Evolutionary conservation across 2,888 invertebrate genomes (phyloP).

Genomic region (Eilema griseolum): DNA sequence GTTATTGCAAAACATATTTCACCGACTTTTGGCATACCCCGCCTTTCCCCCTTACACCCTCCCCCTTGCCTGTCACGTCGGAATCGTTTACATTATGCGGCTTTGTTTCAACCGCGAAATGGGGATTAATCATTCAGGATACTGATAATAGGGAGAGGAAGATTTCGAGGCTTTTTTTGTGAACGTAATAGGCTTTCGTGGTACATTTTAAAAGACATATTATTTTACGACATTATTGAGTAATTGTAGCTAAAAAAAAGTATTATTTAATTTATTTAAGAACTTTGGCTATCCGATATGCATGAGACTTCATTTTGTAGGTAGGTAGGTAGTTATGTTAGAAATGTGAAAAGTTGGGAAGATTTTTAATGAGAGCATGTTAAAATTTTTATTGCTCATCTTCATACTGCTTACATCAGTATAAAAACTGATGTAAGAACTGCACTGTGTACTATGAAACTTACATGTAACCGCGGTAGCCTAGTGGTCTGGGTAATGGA

Average conservation of each 20-base stretch:
- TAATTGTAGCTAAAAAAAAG: not conserved
- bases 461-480: too few relatives aligned
- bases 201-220: not conserved
- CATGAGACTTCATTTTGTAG: too few relatives aligned
- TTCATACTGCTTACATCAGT: too few relatives aligned
- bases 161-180: slow-evolving; percentile 29
- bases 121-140: slow-evolving; percentile 69
- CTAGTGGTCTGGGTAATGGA: too few relatives aligned
- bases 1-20: slow-evolving; percentile 11
- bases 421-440: too few relatives aligned
- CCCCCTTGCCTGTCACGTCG: slow-evolving; percentile 60
- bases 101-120: slow-evolving; percentile 67
- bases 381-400: too few relatives aligned
- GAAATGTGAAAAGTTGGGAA: too few relatives aligned
- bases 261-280: not conserved
- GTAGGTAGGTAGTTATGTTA: too few relatives aligned
- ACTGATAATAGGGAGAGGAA: slow-evolving; percentile 61
- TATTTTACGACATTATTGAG: not conserved
- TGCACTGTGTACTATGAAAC: too few relatives aligned
- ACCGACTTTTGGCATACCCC: slow-evolving; percentile 32
- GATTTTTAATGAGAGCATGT: too few relatives aligned
- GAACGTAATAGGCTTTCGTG: slow-evolving; percentile 10
- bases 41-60: slow-evolving; percentile 18
- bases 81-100: slow-evolving; percentile 63
- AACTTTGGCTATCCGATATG: too few relatives aligned